A percentile compares a stretch with the other conserved stretches of the same genome.
Conservation (phyloP, 2,888 invertebrate species). For the Leptinotarsa haldemani region DNA sequence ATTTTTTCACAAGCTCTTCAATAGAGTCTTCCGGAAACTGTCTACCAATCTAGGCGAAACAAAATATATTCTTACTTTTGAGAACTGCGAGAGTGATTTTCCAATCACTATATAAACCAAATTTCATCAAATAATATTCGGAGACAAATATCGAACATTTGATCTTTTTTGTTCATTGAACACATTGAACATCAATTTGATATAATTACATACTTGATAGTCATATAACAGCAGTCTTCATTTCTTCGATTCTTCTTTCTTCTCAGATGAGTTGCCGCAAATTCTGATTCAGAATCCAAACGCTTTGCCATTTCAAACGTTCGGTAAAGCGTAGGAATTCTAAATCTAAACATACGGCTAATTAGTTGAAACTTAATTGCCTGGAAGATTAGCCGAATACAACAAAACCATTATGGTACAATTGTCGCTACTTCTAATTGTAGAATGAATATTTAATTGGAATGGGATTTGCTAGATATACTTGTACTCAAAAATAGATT, state of each 20-base stretch:
- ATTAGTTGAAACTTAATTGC: constrained; percentile 36
- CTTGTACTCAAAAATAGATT: constrained; percentile 30
- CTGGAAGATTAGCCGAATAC: constrained; percentile 41
- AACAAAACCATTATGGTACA: constrained; percentile 35
- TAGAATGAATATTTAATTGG: constrained; percentile 38
- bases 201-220: too few species aligned
- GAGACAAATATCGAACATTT: too few species aligned
- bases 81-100: too few species aligned
- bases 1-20: too few species aligned
- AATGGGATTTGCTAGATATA: constrained; percentile 17
- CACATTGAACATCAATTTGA: too few species aligned
- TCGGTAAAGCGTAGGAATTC: constrained; percentile 98
- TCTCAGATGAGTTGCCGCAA: constrained; percentile 47
- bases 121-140: too few species aligned
- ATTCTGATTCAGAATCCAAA: constrained; percentile 94
- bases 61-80: too few species aligned
- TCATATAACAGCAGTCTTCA: neutral
- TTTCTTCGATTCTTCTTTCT: constrained; percentile 5
- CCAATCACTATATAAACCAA: too few species aligned
- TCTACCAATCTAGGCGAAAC: too few species aligned
- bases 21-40: too few species aligned
- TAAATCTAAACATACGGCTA: constrained; percentile 76
- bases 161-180: too few species aligned
- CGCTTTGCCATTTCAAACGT: constrained; percentile 83
- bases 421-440: constrained; percentile 35